phyloP scores from a whole-genome alignment of 2,888 invertebrate genomes.

The Lasioglossum villosulum region DNA sequence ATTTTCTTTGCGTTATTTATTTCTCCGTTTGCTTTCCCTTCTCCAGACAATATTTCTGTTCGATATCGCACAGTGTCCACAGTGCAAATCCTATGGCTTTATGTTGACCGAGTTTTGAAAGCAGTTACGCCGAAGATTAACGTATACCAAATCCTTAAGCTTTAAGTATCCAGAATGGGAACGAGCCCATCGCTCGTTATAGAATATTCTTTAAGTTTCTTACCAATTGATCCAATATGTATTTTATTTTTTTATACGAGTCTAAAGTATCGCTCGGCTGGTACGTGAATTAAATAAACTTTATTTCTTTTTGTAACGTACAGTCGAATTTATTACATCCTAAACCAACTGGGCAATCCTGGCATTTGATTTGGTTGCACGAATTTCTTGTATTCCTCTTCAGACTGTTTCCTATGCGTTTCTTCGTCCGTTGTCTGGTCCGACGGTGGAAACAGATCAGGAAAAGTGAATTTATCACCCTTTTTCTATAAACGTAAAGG shows the following conservation, averaged over 20 bases:
- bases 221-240: not conserved
- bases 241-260: not conserved
- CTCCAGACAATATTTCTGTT: slow-evolving; percentile 85
- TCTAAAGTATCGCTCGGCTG: not conserved
- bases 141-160: not conserved
- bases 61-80: slow-evolving; percentile 85
- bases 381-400: not conserved
- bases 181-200: not conserved
- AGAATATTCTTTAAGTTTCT: not conserved
- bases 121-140: not conserved
- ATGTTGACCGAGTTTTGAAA: slow-evolving; percentile 66
- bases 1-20: slow-evolving; percentile 1
- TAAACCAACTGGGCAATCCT: slow-evolving; percentile 45
- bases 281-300: not conserved
- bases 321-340: not conserved
- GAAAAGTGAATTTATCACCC: slow-evolving; percentile 90
- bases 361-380: not conserved
- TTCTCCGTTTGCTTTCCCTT: not conserved
- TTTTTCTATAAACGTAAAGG: slow-evolving; percentile 87
- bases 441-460: slow-evolving; percentile 88
- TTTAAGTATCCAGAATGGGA: not conserved
- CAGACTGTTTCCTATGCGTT: slow-evolving; percentile 86
- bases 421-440: slow-evolving; percentile 85
- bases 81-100: slow-evolving; percentile 78
- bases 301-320: slow-evolving; percentile 16